phyloP scores from a whole-genome alignment of 2,888 invertebrate genomes.

The Leptinotarsa haldemani region DNA sequence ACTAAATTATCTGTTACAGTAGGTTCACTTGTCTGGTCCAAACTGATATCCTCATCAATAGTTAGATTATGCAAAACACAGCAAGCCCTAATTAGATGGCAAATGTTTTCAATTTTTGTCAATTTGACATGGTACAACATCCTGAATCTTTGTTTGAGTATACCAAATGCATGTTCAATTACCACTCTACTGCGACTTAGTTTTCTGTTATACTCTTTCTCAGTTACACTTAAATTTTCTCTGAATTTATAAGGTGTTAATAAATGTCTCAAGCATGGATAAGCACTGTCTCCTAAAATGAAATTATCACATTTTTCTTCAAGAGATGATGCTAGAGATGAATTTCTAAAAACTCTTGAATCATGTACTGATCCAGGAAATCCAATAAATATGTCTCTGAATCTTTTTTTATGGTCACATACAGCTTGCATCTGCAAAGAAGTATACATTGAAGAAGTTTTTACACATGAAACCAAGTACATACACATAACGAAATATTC shows the following conservation, averaged over 20 bases:
- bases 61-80: conserved; percentile 28
- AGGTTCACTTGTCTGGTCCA: no score
- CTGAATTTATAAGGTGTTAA: not conserved
- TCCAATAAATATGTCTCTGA: conserved; percentile 1
- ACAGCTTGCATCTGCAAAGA: conserved; percentile 1
- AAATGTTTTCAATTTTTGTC: conserved; percentile 9
- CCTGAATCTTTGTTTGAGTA: conserved; percentile 24
- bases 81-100: conserved; percentile 27
- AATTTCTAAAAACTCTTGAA: no score
- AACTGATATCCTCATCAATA: conserved; percentile 11
- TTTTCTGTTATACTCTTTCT: conserved; percentile 8
- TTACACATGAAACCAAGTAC: no score
- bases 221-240: not conserved
- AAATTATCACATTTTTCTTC: not conserved
- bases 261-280: conserved; percentile 3
- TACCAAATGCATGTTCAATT: no score
- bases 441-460: not conserved
- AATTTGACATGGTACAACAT: conserved; percentile 24
- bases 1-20: no score
- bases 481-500: not conserved
- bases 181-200: not conserved
- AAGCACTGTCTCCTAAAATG: conserved; percentile 2
- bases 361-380: not conserved
- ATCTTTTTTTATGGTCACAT: not conserved
- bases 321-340: no score